Base-by-base conservation (phyloP, 1,140 invertebrate species). In the Chrysopa pallens region DNA sequence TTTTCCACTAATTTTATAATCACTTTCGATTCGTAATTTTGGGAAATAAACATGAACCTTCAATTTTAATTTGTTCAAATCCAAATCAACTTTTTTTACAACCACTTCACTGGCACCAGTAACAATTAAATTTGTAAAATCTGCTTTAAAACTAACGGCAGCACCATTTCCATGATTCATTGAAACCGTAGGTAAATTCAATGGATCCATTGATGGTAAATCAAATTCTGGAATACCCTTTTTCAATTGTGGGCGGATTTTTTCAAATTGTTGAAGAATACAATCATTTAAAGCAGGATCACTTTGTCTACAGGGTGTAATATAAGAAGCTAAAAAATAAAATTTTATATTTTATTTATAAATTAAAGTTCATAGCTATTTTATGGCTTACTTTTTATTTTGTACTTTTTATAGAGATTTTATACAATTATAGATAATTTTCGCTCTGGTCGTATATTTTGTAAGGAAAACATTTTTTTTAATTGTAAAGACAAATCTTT, bases 131-230 rank as follows among this genome's bases (percentile, higher is more conserved):
- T 41, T 33, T 12, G 28, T 29, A 33, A 41, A 41, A 6, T 6
- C 9, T 4, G 40, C 13, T 31, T 41, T 27, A 8, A 41, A 41
- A 8, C 28, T 28, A 15, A 41, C 29, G 6, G 29, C 13, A 9
- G 40, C 12, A 33, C 40, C 40, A 14, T 14, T 33, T 6, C 40
- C 40, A 13, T 23, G 23, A 31, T 31, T 33, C 23, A 41, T 14
- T 29, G 29, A 7, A 15, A 41, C 29, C 6, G 11, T 11, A 6
- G 13, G 13, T 15, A 41, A 11, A 8, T 41, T 12, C 4, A 41
- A 31, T 14, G 40, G 40, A 41, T 41, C 40, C n/a, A 41, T 29
- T 33, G n/a, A 8, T 15, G 40, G 40, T n/a, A 41, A 29, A 33
- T 41, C n/a, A n/a, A 41, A 13, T 33, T 41, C 40, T n/a, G 40